Evolutionary conservation across 2,888 invertebrate genomes (phyloP).

Genomic region (Nephrotoma flavescens): DNA sequence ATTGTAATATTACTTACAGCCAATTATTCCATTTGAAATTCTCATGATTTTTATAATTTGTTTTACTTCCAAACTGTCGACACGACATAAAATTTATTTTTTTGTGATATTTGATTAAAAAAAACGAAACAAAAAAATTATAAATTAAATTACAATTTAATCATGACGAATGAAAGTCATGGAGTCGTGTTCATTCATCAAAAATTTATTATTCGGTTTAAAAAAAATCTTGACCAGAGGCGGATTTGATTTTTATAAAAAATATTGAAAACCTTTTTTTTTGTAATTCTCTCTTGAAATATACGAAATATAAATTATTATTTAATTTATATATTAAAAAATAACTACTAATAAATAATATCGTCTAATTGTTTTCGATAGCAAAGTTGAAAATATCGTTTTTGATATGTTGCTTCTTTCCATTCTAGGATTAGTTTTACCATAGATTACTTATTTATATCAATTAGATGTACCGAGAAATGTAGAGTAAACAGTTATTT

Average conservation of each 20-base stretch:
- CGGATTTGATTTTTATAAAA: background rate
- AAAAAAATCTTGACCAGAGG: background rate
- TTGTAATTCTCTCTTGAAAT: background rate
- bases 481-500: too few relatives aligned
- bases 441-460: too few relatives aligned
- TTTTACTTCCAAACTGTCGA: background rate
- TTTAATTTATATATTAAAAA: too few relatives aligned
- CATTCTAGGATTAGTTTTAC: too few relatives aligned
- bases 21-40: background rate
- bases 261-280: background rate
- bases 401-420: too few relatives aligned
- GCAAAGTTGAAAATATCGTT: too few relatives aligned
- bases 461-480: too few relatives aligned
- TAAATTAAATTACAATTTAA: background rate
- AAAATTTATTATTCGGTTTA: background rate
- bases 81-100: background rate
- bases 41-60: background rate
- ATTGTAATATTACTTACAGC: background rate
- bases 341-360: too few relatives aligned
- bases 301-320: too few relatives aligned
- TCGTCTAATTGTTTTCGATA: too few relatives aligned
- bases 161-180: background rate
- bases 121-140: background rate
- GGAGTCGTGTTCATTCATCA: background rate
- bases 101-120: background rate